Evolutionary conservation across 1,140 invertebrate genomes (phyloP).

Genomic region (Drosophila burlai): DNA sequence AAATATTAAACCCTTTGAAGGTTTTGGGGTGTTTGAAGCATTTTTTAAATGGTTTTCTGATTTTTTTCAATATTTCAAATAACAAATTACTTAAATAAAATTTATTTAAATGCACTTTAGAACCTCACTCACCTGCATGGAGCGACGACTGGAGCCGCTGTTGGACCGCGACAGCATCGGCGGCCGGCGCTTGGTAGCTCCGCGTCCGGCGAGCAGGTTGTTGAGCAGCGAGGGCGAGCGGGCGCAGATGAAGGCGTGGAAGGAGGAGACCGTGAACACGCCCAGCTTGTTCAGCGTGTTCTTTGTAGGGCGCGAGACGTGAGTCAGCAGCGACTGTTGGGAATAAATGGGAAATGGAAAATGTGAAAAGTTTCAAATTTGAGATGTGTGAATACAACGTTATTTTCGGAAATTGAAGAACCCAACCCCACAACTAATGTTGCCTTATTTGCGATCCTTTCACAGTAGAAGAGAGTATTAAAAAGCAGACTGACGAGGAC

Average conservation of each 20-base stretch:
- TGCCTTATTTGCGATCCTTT: conserved; percentile 11
- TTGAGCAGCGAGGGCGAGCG: conserved; percentile 96
- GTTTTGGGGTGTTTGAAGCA: background rate
- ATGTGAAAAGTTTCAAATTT: conserved; percentile 14
- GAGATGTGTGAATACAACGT: conserved; percentile 22
- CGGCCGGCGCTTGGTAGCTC: conserved; percentile 93
- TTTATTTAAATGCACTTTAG: too few species aligned
- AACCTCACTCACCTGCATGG: conserved; percentile 88
- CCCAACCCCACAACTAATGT: conserved; percentile 20
- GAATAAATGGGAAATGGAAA: conserved; percentile 23
- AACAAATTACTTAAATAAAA: background rate
- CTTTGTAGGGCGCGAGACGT: conserved; percentile 97
- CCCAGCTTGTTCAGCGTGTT: conserved; percentile 97
- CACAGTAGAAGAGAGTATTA: conserved; percentile 6
- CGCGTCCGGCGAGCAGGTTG: conserved; percentile 95
- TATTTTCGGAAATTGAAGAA: conserved; percentile 6
- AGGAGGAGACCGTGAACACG: conserved; percentile 98
- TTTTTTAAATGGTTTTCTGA: background rate
- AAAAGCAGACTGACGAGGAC: background rate
- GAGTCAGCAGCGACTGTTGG: conserved; percentile 95
- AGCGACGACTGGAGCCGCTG: conserved; percentile 92
- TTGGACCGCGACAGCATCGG: conserved; percentile 95
- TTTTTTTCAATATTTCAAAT: background rate
- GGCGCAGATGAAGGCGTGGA: conserved; percentile 98
- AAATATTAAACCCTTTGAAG: background rate